Conservation (phyloP, 1,140 invertebrate species). For the Drosophila punjabiensis region DNA sequence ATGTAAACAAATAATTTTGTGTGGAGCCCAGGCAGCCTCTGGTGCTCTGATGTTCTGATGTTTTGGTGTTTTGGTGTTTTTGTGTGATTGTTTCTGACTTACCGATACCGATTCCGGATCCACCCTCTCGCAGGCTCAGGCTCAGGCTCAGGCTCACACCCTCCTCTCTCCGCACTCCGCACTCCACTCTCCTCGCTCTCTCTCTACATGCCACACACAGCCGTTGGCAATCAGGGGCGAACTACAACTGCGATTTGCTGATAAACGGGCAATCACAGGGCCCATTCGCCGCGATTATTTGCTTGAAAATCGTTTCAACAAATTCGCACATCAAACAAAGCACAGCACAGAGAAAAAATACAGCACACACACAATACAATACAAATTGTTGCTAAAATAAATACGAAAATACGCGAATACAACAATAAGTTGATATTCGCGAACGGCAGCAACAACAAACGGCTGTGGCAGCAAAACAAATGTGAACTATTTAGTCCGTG, state of each 20-base stretch:
- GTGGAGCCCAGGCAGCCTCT: background rate
- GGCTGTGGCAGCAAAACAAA: conserved; percentile 30
- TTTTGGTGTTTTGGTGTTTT: no score
- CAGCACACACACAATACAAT: background rate
- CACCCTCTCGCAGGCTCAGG: no score
- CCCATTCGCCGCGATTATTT: conserved; percentile 15
- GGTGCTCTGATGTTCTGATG: no score
- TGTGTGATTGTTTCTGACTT: conserved; percentile 40
- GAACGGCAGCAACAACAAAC: conserved; percentile 19
- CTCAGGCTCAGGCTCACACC: no score
- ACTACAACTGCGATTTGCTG: conserved; percentile 21
- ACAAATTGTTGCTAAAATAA: conserved; percentile 18
- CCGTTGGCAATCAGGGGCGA: conserved; percentile 2
- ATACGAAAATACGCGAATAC: conserved; percentile 4
- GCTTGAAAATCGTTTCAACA: conserved; percentile 9
- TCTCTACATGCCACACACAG: conserved; percentile 58
- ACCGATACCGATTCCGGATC: conserved; percentile 70
- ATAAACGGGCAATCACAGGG: conserved; percentile 18
- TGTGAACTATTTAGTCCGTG: conserved; percentile 44
- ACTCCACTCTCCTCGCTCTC: background rate
- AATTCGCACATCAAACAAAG: conserved; percentile 11
- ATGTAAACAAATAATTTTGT: conserved; percentile 74
- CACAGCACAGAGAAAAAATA: background rate
- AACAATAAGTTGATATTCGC: conserved; percentile 6
- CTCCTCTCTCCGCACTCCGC: background rate